These are phyloP conservation scores for Synaphobranchus kaupii DNA, from an alignment of 2,797 vertebrate species.

Conservation along the genomic window DNA sequence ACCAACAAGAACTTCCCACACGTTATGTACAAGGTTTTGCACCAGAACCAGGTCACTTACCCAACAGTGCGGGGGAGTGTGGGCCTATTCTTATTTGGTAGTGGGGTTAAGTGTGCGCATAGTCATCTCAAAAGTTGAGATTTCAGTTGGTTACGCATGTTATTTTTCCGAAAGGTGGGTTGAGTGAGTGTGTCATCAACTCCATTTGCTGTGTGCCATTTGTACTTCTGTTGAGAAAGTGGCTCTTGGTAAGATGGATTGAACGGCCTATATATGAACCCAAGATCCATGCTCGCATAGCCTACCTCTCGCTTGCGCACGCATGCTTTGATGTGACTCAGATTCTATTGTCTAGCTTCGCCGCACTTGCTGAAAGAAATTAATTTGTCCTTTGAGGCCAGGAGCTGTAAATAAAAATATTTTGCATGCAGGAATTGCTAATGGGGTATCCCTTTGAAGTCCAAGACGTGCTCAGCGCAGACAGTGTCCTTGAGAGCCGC, in stretches of 20 bases:
- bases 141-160: background rate
- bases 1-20: background rate
- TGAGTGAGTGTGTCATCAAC: background rate
- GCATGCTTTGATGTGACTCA: background rate
- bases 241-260: background rate
- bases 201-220: background rate
- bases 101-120: background rate
- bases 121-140: background rate
- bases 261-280: background rate
- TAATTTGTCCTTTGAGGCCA: background rate
- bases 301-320: background rate
- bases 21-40: background rate
- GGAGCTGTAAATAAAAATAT: constrained; percentile 12
- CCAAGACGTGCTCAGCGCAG: background rate
- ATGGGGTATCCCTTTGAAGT: constrained; percentile 11
- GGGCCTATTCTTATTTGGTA: background rate
- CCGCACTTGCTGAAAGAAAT: constrained; percentile 4
- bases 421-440: constrained; percentile 12
- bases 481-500: background rate
- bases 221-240: background rate
- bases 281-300: background rate
- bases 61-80: background rate
- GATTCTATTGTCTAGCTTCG: background rate
- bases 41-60: background rate
- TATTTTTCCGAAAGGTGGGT: background rate